These are phyloP conservation scores for Poeciliopsis infans DNA, from an alignment of 2,797 vertebrate species.

Conservation along the genomic window DNA sequence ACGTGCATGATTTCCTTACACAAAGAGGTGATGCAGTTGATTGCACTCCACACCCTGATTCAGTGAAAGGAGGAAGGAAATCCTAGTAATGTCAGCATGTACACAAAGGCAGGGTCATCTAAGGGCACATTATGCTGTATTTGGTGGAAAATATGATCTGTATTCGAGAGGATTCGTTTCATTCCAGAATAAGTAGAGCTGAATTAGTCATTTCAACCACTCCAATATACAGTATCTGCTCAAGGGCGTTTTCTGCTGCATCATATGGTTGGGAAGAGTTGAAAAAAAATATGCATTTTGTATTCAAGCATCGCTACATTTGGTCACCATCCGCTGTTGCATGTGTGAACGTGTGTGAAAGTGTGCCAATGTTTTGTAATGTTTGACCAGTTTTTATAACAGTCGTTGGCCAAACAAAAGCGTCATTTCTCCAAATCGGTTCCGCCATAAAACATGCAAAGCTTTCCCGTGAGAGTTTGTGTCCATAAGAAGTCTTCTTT, in stretches of 20 bases:
- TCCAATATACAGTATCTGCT: background rate
- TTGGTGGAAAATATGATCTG: conserved; percentile 26
- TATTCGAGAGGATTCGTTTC: conserved; percentile 24
- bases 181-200: background rate
- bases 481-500: background rate
- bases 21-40: conserved; percentile 46
- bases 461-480: conserved; percentile 19
- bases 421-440: conserved; percentile 22
- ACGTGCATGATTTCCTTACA: conserved; percentile 43
- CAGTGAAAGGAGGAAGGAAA: conserved; percentile 62
- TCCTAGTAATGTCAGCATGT: conserved; percentile 31
- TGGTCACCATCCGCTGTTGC: conserved; percentile 45
- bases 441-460: conserved; percentile 29
- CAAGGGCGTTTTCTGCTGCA: background rate
- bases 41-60: conserved; percentile 40
- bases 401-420: conserved; percentile 46
- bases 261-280: background rate
- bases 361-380: conserved; percentile 34
- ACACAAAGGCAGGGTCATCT: conserved; percentile 52
- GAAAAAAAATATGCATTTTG: background rate
- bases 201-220: background rate
- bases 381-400: conserved; percentile 65
- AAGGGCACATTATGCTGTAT: conserved; percentile 55
- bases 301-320: background rate
- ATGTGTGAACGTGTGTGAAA: conserved; percentile 22